Evolutionary conservation across 2,888 invertebrate genomes (phyloP).

Genomic region (Monochamus alternatus): DNA sequence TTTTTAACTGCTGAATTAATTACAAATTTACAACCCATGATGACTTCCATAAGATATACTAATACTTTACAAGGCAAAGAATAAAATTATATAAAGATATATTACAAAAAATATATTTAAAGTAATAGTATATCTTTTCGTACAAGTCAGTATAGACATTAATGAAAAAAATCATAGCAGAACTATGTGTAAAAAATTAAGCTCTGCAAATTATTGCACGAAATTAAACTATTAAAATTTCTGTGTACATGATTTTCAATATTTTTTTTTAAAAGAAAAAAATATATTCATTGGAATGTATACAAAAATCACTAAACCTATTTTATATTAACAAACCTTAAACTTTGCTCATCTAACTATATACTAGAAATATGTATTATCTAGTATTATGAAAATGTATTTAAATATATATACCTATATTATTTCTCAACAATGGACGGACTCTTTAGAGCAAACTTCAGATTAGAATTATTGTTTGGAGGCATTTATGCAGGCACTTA

Average conservation of each 20-base stretch:
- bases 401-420: conserved; percentile 45
- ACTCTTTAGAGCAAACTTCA: conserved; percentile 59
- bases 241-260: conserved; percentile 49
- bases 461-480: conserved; percentile 42
- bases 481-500: conserved; percentile 46
- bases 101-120: too few relatives aligned
- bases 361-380: conserved; percentile 27
- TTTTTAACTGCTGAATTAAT: too few relatives aligned
- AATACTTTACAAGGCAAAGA: too few relatives aligned
- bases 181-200: conserved; percentile 2
- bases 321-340: conserved; percentile 50
- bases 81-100: too few relatives aligned
- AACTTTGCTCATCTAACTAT: conserved; percentile 26
- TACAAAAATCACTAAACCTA: conserved; percentile 50
- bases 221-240: conserved; percentile 39
- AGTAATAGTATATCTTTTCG: too few relatives aligned
- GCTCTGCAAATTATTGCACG: conserved; percentile 43
- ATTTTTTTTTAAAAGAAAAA: conserved; percentile 32
- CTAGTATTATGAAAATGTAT: conserved; percentile 35
- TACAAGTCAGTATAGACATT: too few relatives aligned
- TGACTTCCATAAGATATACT: too few relatives aligned
- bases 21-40: too few relatives aligned
- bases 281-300: conserved; percentile 55
- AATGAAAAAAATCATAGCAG: too few relatives aligned
- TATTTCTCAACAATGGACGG: conserved; percentile 60